A percentile compares a stretch with the other conserved stretches of the same genome.
These are phyloP conservation scores for Sebastes trivittatus DNA, from an alignment of 2,797 vertebrate genomes.

Conservation along the genomic window DNA sequence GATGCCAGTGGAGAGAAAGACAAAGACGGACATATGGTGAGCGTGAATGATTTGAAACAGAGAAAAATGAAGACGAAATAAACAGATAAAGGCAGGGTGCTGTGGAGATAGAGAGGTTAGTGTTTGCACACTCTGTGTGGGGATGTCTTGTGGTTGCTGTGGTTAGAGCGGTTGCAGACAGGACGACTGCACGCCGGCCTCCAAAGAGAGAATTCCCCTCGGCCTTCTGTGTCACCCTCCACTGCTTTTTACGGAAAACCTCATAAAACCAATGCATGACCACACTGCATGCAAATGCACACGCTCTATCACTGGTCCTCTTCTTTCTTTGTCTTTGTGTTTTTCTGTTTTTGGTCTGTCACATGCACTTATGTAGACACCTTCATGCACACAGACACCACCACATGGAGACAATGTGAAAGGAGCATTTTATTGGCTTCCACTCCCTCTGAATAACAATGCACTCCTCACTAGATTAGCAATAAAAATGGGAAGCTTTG, in stretches of 20 bases:
- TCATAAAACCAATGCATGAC: constrained; percentile 40
- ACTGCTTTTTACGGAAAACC: constrained; percentile 31
- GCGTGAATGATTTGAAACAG: not conserved
- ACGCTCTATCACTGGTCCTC: not conserved
- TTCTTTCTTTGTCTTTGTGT: not conserved
- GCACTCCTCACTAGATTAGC: constrained; percentile 23
- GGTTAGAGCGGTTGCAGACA: constrained; percentile 59
- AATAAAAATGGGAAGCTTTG: constrained; percentile 50
- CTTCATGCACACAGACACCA: constrained; percentile 11
- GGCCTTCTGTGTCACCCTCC: constrained; percentile 33
- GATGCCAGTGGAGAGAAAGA: not conserved
- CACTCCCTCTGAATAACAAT: constrained; percentile 43
- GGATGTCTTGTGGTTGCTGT: constrained; percentile 51
- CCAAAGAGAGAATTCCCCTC: constrained; percentile 32
- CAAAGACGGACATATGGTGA: not conserved
- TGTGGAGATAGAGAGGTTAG: constrained; percentile 15
- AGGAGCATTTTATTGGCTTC: constrained; percentile 47
- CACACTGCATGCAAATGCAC: constrained; percentile 16
- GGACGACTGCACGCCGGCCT: constrained; percentile 33
- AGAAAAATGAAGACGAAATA: not conserved
- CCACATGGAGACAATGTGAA: constrained; percentile 15
- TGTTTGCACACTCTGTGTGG: constrained; percentile 33
- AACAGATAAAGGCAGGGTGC: not conserved
- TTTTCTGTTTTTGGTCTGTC: not conserved
- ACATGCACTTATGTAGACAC: not conserved